Evolutionary conservation across 2,888 invertebrate species (phyloP).

Genomic region (Apamea epomidion): DNA sequence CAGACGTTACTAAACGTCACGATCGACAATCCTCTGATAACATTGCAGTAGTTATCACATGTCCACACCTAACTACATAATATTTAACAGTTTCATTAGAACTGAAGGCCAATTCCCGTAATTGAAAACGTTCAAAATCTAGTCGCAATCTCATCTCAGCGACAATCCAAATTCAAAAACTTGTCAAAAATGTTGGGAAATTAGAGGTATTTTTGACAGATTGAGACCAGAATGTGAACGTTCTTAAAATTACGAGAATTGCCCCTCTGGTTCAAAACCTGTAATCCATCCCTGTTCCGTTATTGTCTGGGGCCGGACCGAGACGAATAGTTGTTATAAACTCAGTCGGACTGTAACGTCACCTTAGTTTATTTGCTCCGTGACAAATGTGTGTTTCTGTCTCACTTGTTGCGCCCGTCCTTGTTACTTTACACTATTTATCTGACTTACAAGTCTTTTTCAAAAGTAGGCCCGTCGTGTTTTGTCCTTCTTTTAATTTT

Average conservation of each 20-base stretch:
- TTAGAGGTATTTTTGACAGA: too few relatives aligned
- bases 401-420: constrained; percentile 65
- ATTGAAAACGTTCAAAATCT: too few relatives aligned
- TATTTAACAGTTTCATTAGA: constrained; percentile 2
- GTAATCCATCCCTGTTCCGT: constrained; percentile 53
- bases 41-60: not conserved
- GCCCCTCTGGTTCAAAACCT: not conserved
- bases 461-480: constrained; percentile 3
- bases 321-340: constrained; percentile 71
- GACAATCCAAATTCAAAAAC: too few relatives aligned
- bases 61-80: not conserved
- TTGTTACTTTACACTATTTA: constrained; percentile 55
- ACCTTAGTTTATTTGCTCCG: constrained; percentile 65
- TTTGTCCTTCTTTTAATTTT: not conserved
- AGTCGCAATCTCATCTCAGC: too few relatives aligned
- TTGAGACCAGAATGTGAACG: too few relatives aligned
- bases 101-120: too few relatives aligned
- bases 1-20: not conserved
- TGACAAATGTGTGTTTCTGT: constrained; percentile 65
- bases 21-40: not conserved
- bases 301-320: constrained; percentile 53
- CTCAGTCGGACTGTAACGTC: constrained; percentile 59
- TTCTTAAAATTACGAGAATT: too few relatives aligned
- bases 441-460: constrained; percentile 31
- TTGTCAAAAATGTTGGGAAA: too few relatives aligned